phyloP scores from a whole-genome alignment of 2,888 invertebrate genomes.

The Cheilosia pagana region DNA sequence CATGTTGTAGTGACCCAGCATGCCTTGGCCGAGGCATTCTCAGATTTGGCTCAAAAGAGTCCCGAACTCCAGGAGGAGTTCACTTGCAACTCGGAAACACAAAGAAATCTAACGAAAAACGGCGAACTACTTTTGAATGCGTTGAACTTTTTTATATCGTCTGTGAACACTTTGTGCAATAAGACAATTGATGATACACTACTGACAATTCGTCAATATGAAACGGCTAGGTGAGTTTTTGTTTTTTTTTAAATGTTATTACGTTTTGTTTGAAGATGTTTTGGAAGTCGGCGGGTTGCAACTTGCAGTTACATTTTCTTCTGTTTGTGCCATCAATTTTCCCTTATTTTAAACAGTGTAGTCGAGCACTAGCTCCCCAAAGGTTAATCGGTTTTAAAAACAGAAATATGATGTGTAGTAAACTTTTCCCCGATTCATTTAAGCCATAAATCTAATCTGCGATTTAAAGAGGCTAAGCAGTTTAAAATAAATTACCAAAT shows the following conservation, averaged over 20 bases:
- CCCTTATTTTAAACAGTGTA: too few species aligned
- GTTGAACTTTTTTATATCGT: slow-evolving; percentile 97
- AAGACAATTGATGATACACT: slow-evolving; percentile 98
- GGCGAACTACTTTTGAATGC: slow-evolving; percentile 96
- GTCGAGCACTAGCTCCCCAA: too few species aligned
- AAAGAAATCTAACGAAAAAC: slow-evolving; percentile 95
- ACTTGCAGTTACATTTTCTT: too few species aligned
- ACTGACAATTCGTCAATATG: slow-evolving; percentile 87
- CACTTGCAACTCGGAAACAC: slow-evolving; percentile 97
- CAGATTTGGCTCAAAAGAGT: slow-evolving; percentile 97
- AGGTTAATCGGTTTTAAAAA: too few species aligned
- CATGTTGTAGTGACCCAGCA: slow-evolving; percentile 94
- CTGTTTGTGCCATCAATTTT: too few species aligned
- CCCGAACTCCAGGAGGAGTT: slow-evolving; percentile 98
- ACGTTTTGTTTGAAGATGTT: not conserved
- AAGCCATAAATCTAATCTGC: too few species aligned
- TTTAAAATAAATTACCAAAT: too few species aligned
- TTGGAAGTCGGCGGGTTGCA: too few species aligned
- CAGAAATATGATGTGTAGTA: too few species aligned
- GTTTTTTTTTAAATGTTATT: not conserved
- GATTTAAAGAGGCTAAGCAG: too few species aligned
- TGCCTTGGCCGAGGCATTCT: slow-evolving; percentile 95
- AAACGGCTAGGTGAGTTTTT: slow-evolving; percentile 85
- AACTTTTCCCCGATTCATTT: too few species aligned
- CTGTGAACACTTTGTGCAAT: slow-evolving; percentile 97